These are phyloP conservation scores for Coleophora flavipennella DNA, from an alignment of 2,888 invertebrate genomes.

Conservation along the genomic window DNA sequence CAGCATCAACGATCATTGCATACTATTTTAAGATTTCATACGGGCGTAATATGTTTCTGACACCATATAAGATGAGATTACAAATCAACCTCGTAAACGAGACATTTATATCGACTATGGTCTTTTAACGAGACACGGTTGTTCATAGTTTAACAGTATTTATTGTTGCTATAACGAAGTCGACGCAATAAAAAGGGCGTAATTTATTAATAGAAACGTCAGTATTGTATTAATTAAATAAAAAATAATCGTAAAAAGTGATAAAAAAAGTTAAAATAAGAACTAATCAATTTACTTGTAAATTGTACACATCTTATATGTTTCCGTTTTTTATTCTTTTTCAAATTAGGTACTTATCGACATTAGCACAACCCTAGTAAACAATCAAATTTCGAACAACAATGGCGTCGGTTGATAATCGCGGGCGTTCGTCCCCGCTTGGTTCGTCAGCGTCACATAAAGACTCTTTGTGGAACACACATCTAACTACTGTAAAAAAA, in stretches of 20 bases:
- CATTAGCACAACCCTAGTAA: constrained; percentile 36
- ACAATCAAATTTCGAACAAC: constrained; percentile 60
- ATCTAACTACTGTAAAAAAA: constrained; percentile 3
- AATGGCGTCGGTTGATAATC: constrained; percentile 61
- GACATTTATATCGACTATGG: constrained; percentile 4
- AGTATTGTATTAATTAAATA: not conserved
- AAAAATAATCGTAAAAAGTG: not conserved
- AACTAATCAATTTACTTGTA: not conserved
- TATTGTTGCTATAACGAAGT: not conserved
- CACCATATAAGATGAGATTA: constrained; percentile 7
- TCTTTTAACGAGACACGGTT: constrained; percentile 2
- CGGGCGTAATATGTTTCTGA: constrained; percentile 6
- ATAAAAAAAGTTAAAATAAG: not conserved
- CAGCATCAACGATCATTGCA: constrained; percentile 16
- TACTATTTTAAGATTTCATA: constrained; percentile 15
- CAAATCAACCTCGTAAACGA: constrained; percentile 8
- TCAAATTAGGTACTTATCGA: constrained; percentile 21
- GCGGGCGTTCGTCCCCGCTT: constrained; percentile 43
- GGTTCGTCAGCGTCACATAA: constrained; percentile 30
- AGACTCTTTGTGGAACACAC: constrained; percentile 47
- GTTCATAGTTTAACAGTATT: not conserved
- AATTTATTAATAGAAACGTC: not conserved
- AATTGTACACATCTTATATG: no score
- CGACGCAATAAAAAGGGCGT: not conserved
- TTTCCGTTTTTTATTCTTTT: no score